These are phyloP conservation scores for Druceiella hillmani DNA, from an alignment of 2,888 invertebrate species.

Conservation along the genomic window DNA sequence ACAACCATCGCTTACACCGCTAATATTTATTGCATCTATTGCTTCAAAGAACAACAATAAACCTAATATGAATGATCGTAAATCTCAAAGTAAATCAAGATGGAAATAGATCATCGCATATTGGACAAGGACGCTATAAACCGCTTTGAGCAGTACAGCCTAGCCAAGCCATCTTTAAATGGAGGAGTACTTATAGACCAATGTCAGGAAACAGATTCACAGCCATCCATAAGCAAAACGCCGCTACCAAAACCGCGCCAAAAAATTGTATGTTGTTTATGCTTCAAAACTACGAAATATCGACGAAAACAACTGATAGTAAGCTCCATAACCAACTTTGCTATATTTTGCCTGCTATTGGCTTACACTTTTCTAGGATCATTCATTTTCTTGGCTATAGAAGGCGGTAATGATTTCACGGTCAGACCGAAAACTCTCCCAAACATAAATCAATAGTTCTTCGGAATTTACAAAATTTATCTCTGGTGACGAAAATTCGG, in stretches of 20 bases:
- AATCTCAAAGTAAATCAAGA: no score
- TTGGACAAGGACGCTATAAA: slow-evolving; percentile 50
- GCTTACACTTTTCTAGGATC: slow-evolving; percentile 74
- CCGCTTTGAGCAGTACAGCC: slow-evolving; percentile 48
- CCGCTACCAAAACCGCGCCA: slow-evolving; percentile 44
- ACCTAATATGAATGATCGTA: no score
- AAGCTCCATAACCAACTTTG: slow-evolving; percentile 73
- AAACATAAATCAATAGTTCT: no score
- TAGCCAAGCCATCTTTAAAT: slow-evolving; percentile 46
- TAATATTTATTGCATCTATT: no score
- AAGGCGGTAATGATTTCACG: slow-evolving; percentile 59
- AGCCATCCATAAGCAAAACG: slow-evolving; percentile 48
- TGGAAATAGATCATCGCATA: slow-evolving; percentile 49
- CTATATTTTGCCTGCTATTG: slow-evolving; percentile 74
- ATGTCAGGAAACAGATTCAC: slow-evolving; percentile 50
- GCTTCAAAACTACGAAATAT: slow-evolving; percentile 51
- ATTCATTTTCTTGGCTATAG: slow-evolving; percentile 80
- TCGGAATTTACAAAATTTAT: no score
- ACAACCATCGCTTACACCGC: no score
- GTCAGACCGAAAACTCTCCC: slow-evolving; percentile 46
- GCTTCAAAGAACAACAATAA: no score
- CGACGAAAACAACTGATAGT: slow-evolving; percentile 60
- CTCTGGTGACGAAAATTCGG: no score
- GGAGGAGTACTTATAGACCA: slow-evolving; percentile 50
- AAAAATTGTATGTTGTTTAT: slow-evolving; percentile 51